Evolutionary conservation across 2,113 vertebrate species (phyloP).

Genomic region (Albula glossodonta): DNA sequence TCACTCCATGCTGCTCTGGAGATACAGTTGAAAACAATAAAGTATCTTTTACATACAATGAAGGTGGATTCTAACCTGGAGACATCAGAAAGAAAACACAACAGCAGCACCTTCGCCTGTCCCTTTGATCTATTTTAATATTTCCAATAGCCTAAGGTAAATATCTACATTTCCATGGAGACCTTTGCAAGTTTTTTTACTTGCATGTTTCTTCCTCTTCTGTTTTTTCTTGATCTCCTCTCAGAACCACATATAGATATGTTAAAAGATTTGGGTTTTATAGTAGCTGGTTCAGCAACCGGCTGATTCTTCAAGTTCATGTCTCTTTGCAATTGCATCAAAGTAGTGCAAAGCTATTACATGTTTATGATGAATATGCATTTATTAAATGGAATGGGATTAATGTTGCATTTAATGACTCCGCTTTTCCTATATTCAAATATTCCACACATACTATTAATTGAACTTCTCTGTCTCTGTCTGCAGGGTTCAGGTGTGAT

Average conservation of each 20-base stretch:
- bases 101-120: neutral
- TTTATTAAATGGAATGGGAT: neutral
- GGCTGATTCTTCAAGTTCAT: neutral
- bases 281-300: neutral
- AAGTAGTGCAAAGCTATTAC: neutral
- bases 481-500: neutral
- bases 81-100: slow-evolving; percentile 5
- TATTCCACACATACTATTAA: neutral
- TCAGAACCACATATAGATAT: slow-evolving; percentile 1
- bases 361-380: neutral
- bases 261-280: slow-evolving; percentile 9
- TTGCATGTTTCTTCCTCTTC: neutral
- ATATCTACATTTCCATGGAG: slow-evolving; percentile 33
- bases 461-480: neutral
- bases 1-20: neutral
- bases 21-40: neutral
- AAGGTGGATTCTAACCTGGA: slow-evolving; percentile 11
- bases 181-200: slow-evolving; percentile 28
- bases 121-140: slow-evolving; percentile 26
- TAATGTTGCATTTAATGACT: neutral
- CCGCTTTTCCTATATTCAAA: no score
- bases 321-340: neutral
- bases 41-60: neutral
- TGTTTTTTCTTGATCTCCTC: slow-evolving; percentile 5
- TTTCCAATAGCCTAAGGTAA: slow-evolving; percentile 25